Percentiles rank a stretch among this genome's conserved stretches.
Conservation (phyloP, 2,888 invertebrate genomes). For the Thumatha senex region DNA sequence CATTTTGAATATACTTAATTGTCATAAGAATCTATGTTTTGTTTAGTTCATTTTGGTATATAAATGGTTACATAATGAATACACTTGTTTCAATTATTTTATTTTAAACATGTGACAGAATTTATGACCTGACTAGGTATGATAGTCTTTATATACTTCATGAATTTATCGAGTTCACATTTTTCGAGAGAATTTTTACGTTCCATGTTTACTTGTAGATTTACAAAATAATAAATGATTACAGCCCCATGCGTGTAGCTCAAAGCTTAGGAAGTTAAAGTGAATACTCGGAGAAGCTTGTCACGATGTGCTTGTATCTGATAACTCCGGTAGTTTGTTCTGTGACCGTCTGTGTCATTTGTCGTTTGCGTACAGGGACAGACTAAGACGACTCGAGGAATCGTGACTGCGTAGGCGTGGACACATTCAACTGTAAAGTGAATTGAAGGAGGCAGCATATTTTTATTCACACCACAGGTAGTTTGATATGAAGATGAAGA, state of each 20-base stretch:
- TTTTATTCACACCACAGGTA: conserved; percentile 1
- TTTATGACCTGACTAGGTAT: no score
- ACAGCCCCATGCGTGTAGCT: conserved; percentile 5
- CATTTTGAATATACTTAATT: no score
- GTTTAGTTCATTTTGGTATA: no score
- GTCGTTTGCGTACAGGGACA: conserved; percentile 60
- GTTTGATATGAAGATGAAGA: background rate
- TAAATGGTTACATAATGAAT: no score
- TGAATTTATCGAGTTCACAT: no score
- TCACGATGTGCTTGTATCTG: conserved; percentile 77
- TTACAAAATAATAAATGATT: conserved; percentile 5
- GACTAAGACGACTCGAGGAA: conserved; percentile 28
- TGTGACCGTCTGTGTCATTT: conserved; percentile 67
- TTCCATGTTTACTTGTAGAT: background rate
- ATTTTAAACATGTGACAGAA: no score
- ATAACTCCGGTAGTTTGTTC: conserved; percentile 79
- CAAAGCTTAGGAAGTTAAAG: conserved; percentile 39
- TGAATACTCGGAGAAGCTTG: conserved; percentile 57
- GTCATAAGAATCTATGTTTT: no score
- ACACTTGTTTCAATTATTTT: no score
- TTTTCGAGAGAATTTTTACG: no score
- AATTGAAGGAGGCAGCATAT: conserved; percentile 22
- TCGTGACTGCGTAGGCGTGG: conserved; percentile 74
- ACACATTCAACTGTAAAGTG: conserved; percentile 41
- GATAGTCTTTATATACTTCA: no score